Percentiles rank a stretch among this genome's conserved stretches.
Conservation (phyloP, 2,888 invertebrate species). For the Andrena bicolor region DNA sequence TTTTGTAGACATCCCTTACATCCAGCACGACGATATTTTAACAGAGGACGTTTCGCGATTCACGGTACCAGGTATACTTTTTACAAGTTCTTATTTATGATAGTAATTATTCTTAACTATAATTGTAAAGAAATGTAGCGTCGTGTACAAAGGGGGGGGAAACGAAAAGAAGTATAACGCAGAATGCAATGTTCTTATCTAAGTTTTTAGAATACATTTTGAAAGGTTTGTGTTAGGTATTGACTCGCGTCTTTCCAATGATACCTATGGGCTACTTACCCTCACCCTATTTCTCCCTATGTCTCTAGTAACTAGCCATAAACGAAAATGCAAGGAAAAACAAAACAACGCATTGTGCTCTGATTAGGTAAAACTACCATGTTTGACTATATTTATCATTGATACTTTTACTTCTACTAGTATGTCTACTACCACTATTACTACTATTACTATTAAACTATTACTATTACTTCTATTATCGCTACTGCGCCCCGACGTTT, state of each 20-base stretch:
- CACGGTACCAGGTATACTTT: slow-evolving; percentile 80
- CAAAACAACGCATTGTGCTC: slow-evolving; percentile 63
- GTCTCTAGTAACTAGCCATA: slow-evolving; percentile 72
- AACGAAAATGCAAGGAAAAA: slow-evolving; percentile 56
- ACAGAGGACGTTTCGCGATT: slow-evolving; percentile 75
- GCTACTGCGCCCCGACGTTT: slow-evolving; percentile 68
- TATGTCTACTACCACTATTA: slow-evolving; percentile 70
- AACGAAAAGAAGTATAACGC: slow-evolving; percentile 69
- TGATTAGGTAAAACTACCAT: slow-evolving; percentile 60
- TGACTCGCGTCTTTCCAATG: slow-evolving; percentile 67
- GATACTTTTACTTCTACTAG: slow-evolving; percentile 73
- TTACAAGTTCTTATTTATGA: slow-evolving; percentile 84
- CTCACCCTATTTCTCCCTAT: slow-evolving; percentile 39
- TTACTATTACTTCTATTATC: slow-evolving; percentile 74
- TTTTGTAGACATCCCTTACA: slow-evolving; percentile 77
- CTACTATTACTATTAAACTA: slow-evolving; percentile 71
- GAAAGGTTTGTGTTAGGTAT: slow-evolving; percentile 70
- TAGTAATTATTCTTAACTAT: slow-evolving; percentile 78
- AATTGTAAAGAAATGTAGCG: slow-evolving; percentile 73
- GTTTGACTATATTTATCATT: slow-evolving; percentile 72
- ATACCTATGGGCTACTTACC: slow-evolving; percentile 62
- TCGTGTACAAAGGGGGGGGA: slow-evolving; percentile 73
- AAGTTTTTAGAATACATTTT: slow-evolving; percentile 73
- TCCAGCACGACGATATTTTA: slow-evolving; percentile 77
- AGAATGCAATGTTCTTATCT: slow-evolving; percentile 73